A percentile compares a stretch with the other conserved stretches of the same genome.
phyloP scores from a whole-genome alignment of 2,888 invertebrate genomes.

The Ormyrus pomaceus region DNA sequence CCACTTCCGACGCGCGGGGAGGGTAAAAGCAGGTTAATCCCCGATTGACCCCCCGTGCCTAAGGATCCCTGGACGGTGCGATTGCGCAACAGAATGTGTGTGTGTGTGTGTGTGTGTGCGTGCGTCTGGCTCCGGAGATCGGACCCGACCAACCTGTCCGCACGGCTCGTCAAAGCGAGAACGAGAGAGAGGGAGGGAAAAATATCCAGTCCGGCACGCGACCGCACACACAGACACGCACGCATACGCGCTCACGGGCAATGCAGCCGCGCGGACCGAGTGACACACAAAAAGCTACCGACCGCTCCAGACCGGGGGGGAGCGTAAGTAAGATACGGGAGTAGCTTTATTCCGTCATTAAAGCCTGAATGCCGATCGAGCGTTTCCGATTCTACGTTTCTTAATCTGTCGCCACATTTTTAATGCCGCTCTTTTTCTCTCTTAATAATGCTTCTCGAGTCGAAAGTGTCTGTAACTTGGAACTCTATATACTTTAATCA shows the following conservation, averaged over 20 bases:
- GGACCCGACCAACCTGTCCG: conserved; percentile 52
- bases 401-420: no score
- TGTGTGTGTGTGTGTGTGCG: conserved; percentile 4
- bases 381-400: no score
- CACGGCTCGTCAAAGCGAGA: conserved; percentile 48
- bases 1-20: conserved; percentile 64
- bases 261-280: conserved; percentile 55
- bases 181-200: conserved; percentile 40
- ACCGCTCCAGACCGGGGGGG: no score
- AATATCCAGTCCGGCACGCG: conserved; percentile 73
- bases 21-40: conserved; percentile 72
- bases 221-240: conserved; percentile 60
- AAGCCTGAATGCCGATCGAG: no score
- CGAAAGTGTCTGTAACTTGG: no score
- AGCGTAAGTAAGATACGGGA: no score
- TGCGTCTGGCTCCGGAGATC: conserved; percentile 1
- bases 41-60: conserved; percentile 67
- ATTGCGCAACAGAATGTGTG: conserved; percentile 59
- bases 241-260: not conserved
- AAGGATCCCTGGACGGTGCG: conserved; percentile 60
- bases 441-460: no score
- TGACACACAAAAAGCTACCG: conserved; percentile 68
- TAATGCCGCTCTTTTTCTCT: no score
- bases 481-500: no score
- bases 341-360: no score